Conservation (phyloP, 2,888 invertebrate species). For the Choristoneura rosaceana region DNA sequence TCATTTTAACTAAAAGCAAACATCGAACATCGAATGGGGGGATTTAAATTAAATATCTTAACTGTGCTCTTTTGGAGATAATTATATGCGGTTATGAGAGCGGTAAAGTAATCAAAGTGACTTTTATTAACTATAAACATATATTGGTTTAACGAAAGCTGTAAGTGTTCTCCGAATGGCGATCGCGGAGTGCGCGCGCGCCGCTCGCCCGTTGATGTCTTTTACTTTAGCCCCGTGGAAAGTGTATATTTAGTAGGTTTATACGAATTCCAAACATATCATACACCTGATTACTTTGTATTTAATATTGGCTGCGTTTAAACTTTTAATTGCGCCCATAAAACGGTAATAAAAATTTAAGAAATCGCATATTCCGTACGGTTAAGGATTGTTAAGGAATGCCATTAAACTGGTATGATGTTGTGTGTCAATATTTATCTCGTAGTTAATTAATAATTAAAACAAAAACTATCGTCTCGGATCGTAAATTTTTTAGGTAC, state of each 20-base stretch:
- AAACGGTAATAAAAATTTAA: conserved; percentile 7
- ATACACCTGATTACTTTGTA: not conserved
- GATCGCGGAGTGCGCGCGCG: conserved; percentile 28
- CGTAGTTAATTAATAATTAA: conserved; percentile 6
- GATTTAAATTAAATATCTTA: conserved; percentile 4
- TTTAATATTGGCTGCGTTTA: not conserved
- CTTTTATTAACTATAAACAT: conserved; percentile 28
- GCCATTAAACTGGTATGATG: not conserved
- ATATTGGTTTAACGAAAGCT: conserved; percentile 31
- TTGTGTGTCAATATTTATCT: conserved; percentile 3
- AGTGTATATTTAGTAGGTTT: conserved; percentile 52
- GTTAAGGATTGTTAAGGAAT: conserved; percentile 6
- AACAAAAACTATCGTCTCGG: conserved; percentile 1
- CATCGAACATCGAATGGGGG: not conserved
- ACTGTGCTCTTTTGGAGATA: not conserved
- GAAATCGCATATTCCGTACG: not conserved
- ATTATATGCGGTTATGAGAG: conserved; percentile 13
- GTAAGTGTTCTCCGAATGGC: conserved; percentile 26
- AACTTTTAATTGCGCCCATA: not conserved
- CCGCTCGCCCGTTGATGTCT: conserved; percentile 78
- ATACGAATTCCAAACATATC: not conserved
- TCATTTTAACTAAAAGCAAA: not conserved
- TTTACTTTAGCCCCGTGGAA: conserved; percentile 79
- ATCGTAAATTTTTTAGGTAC: not conserved
- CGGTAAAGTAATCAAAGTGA: conserved; percentile 25